A percentile compares a stretch with the other conserved stretches of the same genome.
Conservation (phyloP, 1,140 invertebrate species). For the Pectinophora gossypiella region DNA sequence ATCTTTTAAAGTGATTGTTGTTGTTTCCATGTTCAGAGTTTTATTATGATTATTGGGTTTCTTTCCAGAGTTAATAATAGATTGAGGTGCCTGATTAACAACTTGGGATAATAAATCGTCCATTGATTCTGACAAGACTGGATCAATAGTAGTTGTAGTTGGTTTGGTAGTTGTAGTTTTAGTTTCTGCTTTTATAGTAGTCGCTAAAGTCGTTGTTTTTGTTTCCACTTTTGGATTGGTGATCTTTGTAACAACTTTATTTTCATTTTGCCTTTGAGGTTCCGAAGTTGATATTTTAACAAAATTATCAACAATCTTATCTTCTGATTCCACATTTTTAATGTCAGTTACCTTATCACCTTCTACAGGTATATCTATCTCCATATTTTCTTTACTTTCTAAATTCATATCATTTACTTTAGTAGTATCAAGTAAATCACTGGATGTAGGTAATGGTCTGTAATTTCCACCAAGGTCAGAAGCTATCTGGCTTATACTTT, state of each 20-base stretch:
- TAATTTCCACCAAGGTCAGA: slow-evolving; percentile 56
- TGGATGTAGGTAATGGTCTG: slow-evolving; percentile 42
- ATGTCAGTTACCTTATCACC: slow-evolving; percentile 20
- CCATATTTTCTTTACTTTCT: slow-evolving; percentile 64
- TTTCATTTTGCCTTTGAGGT: slow-evolving; percentile 38
- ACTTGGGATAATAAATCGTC: slow-evolving; percentile 60
- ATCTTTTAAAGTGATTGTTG: too few relatives aligned
- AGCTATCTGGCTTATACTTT: slow-evolving; percentile 68
- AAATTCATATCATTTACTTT: slow-evolving; percentile 36
- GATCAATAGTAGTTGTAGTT: slow-evolving; percentile 45
- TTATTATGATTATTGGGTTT: too few relatives aligned
- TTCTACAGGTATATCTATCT: slow-evolving; percentile 56
- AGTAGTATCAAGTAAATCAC: slow-evolving; percentile 40
- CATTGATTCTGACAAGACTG: slow-evolving; percentile 61
- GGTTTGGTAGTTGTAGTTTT: slow-evolving; percentile 19
- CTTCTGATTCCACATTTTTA: slow-evolving; percentile 5
- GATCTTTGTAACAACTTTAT: slow-evolving; percentile 7
- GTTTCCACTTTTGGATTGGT: slow-evolving; percentile 8
- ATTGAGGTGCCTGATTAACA: slow-evolving; percentile 34
- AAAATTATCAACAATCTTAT: slow-evolving; percentile 35
- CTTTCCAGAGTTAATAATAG: slow-evolving; percentile 17
- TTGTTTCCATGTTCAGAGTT: too few relatives aligned
- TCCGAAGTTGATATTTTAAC: slow-evolving; percentile 61
- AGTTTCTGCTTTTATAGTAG: slow-evolving; percentile 10
- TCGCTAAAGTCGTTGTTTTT: slow-evolving; percentile 11